Percentiles rank a stretch among this genome's conserved stretches.
Evolutionary conservation across 2,797 vertebrate genomes (phyloP).

Genomic region (Manis pentadactyla): DNA sequence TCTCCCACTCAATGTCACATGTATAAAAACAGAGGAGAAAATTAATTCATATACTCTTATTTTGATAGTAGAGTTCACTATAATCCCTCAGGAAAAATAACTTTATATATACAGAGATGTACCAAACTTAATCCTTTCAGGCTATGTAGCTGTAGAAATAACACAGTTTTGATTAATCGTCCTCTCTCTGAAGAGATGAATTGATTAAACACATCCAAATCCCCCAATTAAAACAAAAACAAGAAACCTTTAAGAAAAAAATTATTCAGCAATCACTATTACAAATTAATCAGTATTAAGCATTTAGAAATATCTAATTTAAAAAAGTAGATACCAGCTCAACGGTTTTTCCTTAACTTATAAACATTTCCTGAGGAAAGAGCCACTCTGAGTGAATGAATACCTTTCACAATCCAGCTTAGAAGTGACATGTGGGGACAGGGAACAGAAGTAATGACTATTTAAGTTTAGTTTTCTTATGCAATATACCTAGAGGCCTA

Average conservation of each 20-base stretch:
- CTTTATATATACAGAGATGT: background rate
- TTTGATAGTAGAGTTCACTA: constrained; percentile 22
- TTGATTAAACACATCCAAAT: constrained; percentile 25
- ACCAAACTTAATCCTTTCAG: constrained; percentile 42
- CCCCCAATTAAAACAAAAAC: background rate
- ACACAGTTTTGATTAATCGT: constrained; percentile 55
- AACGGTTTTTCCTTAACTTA: constrained; percentile 22
- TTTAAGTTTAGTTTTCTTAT: constrained; percentile 47
- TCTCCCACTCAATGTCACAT: background rate
- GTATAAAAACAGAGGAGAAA: constrained; percentile 55
- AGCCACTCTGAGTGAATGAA: constrained; percentile 48
- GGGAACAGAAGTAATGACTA: constrained; percentile 36
- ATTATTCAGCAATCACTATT: constrained; percentile 1
- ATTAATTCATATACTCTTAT: constrained; percentile 11
- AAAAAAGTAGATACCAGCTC: background rate
- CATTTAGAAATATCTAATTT: constrained; percentile 34
- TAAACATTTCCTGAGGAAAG: constrained; percentile 25
- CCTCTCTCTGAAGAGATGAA: background rate
- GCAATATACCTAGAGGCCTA: constrained; percentile 15
- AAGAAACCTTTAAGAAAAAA: background rate
- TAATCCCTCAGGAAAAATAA: background rate
- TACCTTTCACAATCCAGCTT: constrained; percentile 50
- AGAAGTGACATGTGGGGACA: constrained; percentile 35
- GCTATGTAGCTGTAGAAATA: background rate
- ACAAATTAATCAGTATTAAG: constrained; percentile 29